These are phyloP conservation scores for Metallyticus violacea DNA, from an alignment of 2,888 invertebrate species.

Conservation along the genomic window DNA sequence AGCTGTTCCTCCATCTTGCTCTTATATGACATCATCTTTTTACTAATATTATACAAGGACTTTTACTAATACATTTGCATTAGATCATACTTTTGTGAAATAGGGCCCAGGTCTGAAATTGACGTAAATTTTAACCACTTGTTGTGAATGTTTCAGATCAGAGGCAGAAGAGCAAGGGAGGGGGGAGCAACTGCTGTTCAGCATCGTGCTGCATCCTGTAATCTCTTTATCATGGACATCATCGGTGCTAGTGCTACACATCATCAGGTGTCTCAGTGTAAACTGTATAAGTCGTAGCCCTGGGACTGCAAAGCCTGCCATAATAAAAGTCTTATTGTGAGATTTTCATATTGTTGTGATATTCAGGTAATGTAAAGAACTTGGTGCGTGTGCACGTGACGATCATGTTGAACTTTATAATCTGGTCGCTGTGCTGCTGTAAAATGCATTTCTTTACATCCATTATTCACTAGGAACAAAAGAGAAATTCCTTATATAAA, in stretches of 20 bases:
- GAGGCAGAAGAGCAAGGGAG: conserved; percentile 93
- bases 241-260: not conserved
- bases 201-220: conserved; percentile 92
- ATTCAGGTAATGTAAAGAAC: conserved; percentile 45
- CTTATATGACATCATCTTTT: too few species aligned
- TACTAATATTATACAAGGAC: too few species aligned
- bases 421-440: not conserved
- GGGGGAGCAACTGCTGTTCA: conserved; percentile 92
- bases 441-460: conserved; percentile 4
- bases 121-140: too few species aligned
- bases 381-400: not conserved
- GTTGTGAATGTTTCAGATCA: conserved; percentile 68
- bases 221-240: conserved; percentile 40
- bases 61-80: too few species aligned
- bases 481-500: not conserved
- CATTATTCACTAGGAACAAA: conserved; percentile 12
- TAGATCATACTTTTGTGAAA: too few species aligned
- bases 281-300: not conserved
- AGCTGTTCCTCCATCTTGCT: too few species aligned
- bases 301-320: not conserved
- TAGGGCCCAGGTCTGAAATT: too few species aligned
- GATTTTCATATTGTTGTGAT: conserved; percentile 44
- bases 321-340: conserved; percentile 21
- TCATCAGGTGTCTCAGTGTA: not conserved
- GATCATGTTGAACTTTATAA: not conserved